Evolutionary conservation across 1,140 invertebrate genomes (phyloP).

Genomic region (Eueides isabella): DNA sequence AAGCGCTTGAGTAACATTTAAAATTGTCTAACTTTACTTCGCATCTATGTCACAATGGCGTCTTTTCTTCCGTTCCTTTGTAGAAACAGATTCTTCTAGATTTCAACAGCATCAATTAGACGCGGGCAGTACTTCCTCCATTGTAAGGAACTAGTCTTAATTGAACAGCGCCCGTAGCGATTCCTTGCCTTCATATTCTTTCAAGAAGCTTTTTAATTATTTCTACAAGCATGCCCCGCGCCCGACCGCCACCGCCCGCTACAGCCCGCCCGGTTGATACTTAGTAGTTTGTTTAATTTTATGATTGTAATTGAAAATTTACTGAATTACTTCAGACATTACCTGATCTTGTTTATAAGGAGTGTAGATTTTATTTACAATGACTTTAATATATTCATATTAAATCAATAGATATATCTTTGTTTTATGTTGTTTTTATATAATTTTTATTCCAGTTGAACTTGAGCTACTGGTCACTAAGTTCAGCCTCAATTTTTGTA

Average conservation of each 20-base stretch:
- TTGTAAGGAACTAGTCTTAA: constrained; percentile 14
- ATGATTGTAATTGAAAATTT: constrained; percentile 26
- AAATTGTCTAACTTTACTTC: not conserved
- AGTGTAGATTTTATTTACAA: not conserved
- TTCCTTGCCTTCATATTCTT: constrained; percentile 9
- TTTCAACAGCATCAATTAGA: constrained; percentile 16
- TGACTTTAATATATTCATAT: not conserved
- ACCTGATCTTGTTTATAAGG: not conserved
- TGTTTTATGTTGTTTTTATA: too few relatives aligned
- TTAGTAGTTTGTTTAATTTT: constrained; percentile 15
- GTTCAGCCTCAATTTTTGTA: too few relatives aligned
- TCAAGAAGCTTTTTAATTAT: constrained; percentile 12
- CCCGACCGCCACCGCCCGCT: too few relatives aligned
- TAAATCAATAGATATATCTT: not conserved
- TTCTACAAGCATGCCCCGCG: not conserved
- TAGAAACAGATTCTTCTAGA: not conserved
- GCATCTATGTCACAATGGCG: not conserved
- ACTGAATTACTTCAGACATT: not conserved
- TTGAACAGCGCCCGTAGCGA: constrained; percentile 19
- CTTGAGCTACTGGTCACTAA: too few relatives aligned
- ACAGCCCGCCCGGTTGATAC: not conserved
- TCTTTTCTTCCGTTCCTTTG: not conserved
- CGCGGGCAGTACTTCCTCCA: constrained; percentile 2
- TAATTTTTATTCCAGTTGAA: too few relatives aligned
- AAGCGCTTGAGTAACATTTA: not conserved